A percentile compares a stretch with the other conserved stretches of the same genome.
Conservation (phyloP, 2,113 vertebrate species). For the Ginglymostoma cirratum region DNA sequence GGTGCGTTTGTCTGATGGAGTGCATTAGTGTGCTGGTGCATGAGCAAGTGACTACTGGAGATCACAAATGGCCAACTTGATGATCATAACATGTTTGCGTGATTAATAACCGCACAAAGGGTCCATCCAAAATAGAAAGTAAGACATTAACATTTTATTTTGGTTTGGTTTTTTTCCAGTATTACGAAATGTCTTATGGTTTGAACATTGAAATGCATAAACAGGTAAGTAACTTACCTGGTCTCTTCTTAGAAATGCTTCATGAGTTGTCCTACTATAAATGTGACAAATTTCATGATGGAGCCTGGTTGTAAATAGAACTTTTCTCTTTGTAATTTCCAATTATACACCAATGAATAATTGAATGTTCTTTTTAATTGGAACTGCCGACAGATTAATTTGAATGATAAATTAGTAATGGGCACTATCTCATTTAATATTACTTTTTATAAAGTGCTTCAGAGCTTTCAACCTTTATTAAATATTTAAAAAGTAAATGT, state of each 20-base stretch:
- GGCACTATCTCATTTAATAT: slow-evolving; percentile 9
- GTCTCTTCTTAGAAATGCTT: no score
- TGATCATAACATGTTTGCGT: neutral
- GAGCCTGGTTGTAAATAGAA: slow-evolving; percentile 23
- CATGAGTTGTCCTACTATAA: neutral
- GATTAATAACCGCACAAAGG: neutral
- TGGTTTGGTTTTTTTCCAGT: slow-evolving; percentile 55
- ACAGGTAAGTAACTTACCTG: slow-evolving; percentile 63
- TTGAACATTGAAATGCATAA: slow-evolving; percentile 97
- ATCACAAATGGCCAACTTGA: neutral
- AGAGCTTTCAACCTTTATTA: slow-evolving; percentile 34
- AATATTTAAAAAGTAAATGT: slow-evolving; percentile 38
- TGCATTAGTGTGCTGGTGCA: neutral
- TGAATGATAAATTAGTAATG: slow-evolving; percentile 35
- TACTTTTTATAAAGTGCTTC: slow-evolving; percentile 28
- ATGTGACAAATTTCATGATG: slow-evolving; percentile 29
- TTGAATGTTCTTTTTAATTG: slow-evolving; percentile 37
- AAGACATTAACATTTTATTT: neutral
- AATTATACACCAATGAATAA: slow-evolving; percentile 31
- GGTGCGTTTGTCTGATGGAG: neutral
- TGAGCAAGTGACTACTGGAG: neutral
- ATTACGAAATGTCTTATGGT: slow-evolving; percentile 96
- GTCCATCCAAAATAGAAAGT: neutral
- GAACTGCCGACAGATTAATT: slow-evolving; percentile 29
- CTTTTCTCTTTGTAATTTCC: slow-evolving; percentile 34